Evolutionary conservation across 2,113 vertebrate species (phyloP).

Genomic region (Fregata magnificens): DNA sequence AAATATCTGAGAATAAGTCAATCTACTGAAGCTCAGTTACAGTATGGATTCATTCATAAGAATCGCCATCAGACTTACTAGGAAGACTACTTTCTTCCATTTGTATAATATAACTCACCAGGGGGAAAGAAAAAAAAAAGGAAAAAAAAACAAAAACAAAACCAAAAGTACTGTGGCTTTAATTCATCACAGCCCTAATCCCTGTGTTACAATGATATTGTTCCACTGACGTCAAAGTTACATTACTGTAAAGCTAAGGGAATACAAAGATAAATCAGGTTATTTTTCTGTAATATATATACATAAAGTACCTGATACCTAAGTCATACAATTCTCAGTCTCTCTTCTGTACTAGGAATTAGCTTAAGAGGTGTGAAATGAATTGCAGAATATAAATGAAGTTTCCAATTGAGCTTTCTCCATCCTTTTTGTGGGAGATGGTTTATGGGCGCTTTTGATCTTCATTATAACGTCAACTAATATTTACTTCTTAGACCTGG

Average conservation of each 20-base stretch:
- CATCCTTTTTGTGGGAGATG: not conserved
- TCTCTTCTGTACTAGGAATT: not conserved
- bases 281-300: not conserved
- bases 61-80: not conserved
- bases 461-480: conserved; percentile 2
- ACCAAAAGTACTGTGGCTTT: not conserved
- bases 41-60: not conserved
- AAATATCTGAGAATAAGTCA: not conserved
- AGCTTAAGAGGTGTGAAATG: not conserved
- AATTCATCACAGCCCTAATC: not conserved
- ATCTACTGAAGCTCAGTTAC: not conserved
- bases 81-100: not conserved
- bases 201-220: not conserved
- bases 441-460: conserved; percentile 62
- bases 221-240: not conserved
- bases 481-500: conserved; percentile 43
- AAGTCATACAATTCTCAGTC: not conserved
- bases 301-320: not conserved
- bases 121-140: fast-evolving
- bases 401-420: not conserved
- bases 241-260: not conserved
- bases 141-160: fast-evolving
- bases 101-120: not conserved
- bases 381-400: not conserved
- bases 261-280: not conserved